Conservation (phyloP, 2,113 vertebrate genomes). For the Phycodurus eques region DNA sequence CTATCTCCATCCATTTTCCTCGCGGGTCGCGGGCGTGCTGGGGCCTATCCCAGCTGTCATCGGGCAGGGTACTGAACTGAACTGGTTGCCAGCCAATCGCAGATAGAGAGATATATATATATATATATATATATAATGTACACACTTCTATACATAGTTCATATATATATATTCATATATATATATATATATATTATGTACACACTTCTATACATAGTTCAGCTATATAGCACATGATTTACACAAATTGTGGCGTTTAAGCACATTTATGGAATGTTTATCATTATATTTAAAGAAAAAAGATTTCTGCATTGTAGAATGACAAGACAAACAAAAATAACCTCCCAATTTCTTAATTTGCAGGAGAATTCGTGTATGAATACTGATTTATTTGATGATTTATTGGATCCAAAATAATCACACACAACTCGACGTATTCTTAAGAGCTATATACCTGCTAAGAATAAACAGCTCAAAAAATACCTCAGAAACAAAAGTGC, state of each 20-base stretch:
- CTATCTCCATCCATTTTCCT: too few species aligned
- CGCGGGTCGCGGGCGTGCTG: too few species aligned
- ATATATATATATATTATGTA: slow-evolving; percentile 27
- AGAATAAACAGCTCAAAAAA: background rate
- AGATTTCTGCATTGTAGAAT: background rate
- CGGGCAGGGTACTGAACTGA: too few species aligned
- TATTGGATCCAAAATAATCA: slow-evolving; percentile 4
- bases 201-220: slow-evolving; percentile 30
- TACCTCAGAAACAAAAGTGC: slow-evolving; percentile 23
- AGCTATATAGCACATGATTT: slow-evolving; percentile 30
- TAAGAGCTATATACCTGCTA: slow-evolving; percentile 4
- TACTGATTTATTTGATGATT: background rate
- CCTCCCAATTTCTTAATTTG: background rate
- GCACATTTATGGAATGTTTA: background rate
- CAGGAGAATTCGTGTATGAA: background rate
- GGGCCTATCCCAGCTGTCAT: too few species aligned
- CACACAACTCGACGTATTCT: background rate
- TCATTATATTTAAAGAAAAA: background rate
- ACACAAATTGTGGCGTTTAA: slow-evolving; percentile 23
- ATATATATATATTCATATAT: background rate
- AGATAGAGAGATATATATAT: too few species aligned
- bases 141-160: slow-evolving; percentile 30
- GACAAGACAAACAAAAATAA: slow-evolving; percentile 14
- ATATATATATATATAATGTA: slow-evolving; percentile 15
- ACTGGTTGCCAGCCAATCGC: too few species aligned